Conservation (phyloP, 2,113 vertebrate genomes). For the Ageneiosus marmoratus region DNA sequence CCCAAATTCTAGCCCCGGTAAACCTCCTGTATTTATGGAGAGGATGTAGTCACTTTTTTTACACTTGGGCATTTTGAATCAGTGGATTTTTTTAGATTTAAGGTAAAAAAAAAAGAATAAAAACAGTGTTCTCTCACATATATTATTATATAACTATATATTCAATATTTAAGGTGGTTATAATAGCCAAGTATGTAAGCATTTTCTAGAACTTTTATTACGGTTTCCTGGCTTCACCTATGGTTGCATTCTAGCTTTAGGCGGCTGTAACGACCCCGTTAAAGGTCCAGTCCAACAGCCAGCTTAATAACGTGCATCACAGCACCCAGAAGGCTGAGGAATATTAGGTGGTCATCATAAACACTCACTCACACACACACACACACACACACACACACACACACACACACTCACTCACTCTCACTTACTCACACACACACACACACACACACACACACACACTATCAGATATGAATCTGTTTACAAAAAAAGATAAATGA, state of each 20-base stretch:
- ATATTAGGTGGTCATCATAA: conserved; percentile 59
- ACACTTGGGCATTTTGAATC: conserved; percentile 84
- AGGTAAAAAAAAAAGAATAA: conserved; percentile 63
- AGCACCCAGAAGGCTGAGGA: conserved; percentile 64
- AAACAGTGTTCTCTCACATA: conserved; percentile 81
- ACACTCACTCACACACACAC: conserved; percentile 47
- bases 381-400: conserved; percentile 48
- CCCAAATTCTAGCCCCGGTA: conserved; percentile 73
- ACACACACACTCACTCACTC: too few species aligned
- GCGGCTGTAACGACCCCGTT: conserved; percentile 68
- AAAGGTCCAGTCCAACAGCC: conserved; percentile 65
- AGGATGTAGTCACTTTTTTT: conserved; percentile 78
- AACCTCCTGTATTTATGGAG: conserved; percentile 72
- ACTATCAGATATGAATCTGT: too few species aligned
- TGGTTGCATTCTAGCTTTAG: conserved; percentile 71
- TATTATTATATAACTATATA: conserved; percentile 84
- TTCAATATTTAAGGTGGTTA: conserved; percentile 84
- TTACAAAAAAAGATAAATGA: too few species aligned
- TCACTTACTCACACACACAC: conserved; percentile 25
- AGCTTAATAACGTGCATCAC: conserved; percentile 62
- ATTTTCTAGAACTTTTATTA: conserved; percentile 84
- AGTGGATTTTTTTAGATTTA: conserved; percentile 78
- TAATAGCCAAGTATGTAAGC: conserved; percentile 83
- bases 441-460: conserved; percentile 39
- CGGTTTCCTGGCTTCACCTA: conserved; percentile 78